phyloP scores from a whole-genome alignment of 2,888 invertebrate species.

The Hyposoter dolosus region DNA sequence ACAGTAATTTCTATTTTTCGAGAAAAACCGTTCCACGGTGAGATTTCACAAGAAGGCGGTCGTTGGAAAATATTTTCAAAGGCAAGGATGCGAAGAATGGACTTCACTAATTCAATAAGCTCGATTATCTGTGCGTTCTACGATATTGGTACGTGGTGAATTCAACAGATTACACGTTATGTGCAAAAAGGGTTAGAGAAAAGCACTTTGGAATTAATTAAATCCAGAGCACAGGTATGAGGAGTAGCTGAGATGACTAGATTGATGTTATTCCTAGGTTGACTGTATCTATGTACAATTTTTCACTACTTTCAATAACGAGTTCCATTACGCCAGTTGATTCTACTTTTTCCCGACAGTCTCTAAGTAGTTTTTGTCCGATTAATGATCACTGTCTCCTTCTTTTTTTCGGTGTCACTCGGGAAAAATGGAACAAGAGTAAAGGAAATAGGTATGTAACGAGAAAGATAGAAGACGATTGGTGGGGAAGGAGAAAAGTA shows the following conservation, averaged over 20 bases:
- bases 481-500: slow-evolving; percentile 17
- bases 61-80: background rate
- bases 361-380: slow-evolving; percentile 73
- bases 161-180: background rate
- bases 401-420: slow-evolving; percentile 8
- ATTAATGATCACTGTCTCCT: slow-evolving; percentile 41
- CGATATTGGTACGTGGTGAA: background rate
- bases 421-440: slow-evolving; percentile 15
- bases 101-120: background rate
- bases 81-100: background rate
- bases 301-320: slow-evolving; percentile 41
- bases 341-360: slow-evolving; percentile 68
- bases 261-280: slow-evolving; percentile 69
- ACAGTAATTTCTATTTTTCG: no score
- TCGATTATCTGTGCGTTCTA: background rate
- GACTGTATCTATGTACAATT: slow-evolving; percentile 5
- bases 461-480: slow-evolving; percentile 30
- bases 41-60: no score
- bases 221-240: slow-evolving; percentile 9
- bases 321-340: slow-evolving; percentile 69
- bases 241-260: slow-evolving; percentile 35
- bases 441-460: slow-evolving; percentile 20
- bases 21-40: no score
- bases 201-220: slow-evolving; percentile 35
- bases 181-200: slow-evolving; percentile 10